A percentile compares a stretch with the other conserved stretches of the same genome.
These are phyloP conservation scores for Corella eumyota DNA, from an alignment of 23 tunicate species.

Conservation along the genomic window DNA sequence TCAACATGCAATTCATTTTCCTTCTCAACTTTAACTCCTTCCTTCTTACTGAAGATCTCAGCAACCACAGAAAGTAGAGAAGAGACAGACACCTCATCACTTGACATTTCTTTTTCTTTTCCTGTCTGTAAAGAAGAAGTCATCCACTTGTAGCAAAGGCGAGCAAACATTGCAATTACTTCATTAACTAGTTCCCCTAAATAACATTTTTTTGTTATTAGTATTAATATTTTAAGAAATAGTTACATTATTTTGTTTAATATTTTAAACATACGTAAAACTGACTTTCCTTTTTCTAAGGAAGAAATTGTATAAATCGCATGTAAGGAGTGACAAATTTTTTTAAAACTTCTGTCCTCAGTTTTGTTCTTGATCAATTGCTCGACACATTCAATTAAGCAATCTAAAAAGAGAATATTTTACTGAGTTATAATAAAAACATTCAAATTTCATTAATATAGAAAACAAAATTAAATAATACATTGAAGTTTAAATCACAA, in stretches of 20 bases:
- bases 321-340: conserved; percentile 37
- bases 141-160: conserved; percentile 20
- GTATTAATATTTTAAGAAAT: too few species aligned
- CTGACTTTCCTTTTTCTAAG: conserved; percentile 7
- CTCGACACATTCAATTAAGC: conserved; percentile 16
- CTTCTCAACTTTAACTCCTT: neutral
- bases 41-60: conserved; percentile 4
- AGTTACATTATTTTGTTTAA: too few species aligned
- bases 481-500: too few species aligned
- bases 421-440: neutral
- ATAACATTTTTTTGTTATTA: too few species aligned
- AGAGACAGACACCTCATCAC: conserved; percentile 25
- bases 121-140: conserved; percentile 11
- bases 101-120: conserved; percentile 7
- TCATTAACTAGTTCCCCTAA: too few species aligned
- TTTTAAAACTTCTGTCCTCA: conserved; percentile 4
- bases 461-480: too few species aligned
- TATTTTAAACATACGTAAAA: conserved; percentile 23
- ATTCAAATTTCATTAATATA: too few species aligned
- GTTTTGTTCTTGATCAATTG: conserved; percentile 23
- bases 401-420: conserved; percentile 2
- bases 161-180: too few species aligned
- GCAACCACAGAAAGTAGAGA: conserved; percentile 12
- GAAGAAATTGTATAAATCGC: conserved; percentile 23
- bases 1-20: neutral